Evolutionary conservation across 2,888 invertebrate genomes (phyloP).

Genomic region (Pachycephus smyrnensis): DNA sequence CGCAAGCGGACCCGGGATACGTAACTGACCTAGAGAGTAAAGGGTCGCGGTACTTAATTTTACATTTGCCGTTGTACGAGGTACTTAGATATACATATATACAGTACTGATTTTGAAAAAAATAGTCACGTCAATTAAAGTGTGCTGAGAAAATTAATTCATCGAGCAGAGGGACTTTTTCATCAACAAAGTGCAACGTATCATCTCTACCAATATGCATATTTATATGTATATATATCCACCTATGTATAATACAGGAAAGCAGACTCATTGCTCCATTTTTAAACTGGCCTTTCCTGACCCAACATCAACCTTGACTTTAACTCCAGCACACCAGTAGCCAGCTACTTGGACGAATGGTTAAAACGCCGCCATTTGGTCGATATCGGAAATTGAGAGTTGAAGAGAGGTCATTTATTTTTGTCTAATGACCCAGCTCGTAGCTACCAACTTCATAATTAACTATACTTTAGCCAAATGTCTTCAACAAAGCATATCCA

Average conservation of each 20-base stretch:
- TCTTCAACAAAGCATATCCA: neutral
- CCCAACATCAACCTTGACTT: neutral
- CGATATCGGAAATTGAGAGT: constrained; percentile 13
- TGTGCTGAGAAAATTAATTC: neutral
- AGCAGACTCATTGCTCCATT: neutral
- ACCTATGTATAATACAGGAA: neutral
- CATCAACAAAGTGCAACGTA: neutral
- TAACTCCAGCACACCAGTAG: neutral
- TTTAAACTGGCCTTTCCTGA: neutral
- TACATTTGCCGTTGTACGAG: too few relatives aligned
- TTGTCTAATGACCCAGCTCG: neutral
- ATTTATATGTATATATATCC: neutral
- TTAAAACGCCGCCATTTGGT: neutral
- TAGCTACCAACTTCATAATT: neutral
- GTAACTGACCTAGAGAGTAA: constrained; percentile 5
- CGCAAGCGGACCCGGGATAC: neutral
- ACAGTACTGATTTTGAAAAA: neutral
- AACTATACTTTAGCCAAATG: neutral
- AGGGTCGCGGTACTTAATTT: neutral
- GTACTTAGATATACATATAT: neutral
- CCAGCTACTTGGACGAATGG: neutral
- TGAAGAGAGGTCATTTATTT: constrained; percentile 15
- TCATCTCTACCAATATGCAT: neutral
- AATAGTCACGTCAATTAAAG: neutral
- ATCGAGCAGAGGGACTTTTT: neutral